Percentiles rank a stretch among this genome's conserved stretches.
Conservation (phyloP, 2,888 invertebrate genomes). For the Euplexia lucipara region DNA sequence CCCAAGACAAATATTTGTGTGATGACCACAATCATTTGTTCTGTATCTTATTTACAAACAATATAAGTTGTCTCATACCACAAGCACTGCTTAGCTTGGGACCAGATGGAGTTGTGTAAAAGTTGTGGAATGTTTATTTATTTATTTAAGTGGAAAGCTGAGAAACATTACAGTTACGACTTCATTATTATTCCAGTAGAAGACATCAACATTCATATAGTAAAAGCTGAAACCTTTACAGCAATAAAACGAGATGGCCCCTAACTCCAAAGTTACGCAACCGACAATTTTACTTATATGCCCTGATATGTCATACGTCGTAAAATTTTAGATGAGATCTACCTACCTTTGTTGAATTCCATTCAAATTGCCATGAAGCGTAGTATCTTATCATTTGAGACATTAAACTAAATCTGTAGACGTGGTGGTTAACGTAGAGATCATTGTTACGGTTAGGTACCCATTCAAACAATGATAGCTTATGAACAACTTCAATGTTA, state of each 20-base stretch:
- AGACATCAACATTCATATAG: neutral
- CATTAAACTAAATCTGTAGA: slow-evolving; percentile 38
- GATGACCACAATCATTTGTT: too few species aligned
- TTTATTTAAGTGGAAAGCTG: neutral
- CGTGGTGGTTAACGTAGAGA: slow-evolving; percentile 14
- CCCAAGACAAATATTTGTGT: too few species aligned
- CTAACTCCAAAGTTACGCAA: slow-evolving; percentile 12
- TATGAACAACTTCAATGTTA: slow-evolving; percentile 28
- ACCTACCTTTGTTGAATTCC: slow-evolving; percentile 11
- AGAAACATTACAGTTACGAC: neutral
- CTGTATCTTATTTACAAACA: too few species aligned
- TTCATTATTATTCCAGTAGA: neutral
- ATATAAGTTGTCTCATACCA: too few species aligned
- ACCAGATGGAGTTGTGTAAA: too few species aligned
- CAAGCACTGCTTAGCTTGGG: too few species aligned
- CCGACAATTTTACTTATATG: slow-evolving; percentile 18
- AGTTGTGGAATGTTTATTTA: too few species aligned
- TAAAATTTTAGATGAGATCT: slow-evolving; percentile 34
- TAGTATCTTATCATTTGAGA: slow-evolving; percentile 38
- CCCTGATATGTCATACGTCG: slow-evolving; percentile 8
- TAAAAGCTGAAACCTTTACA: neutral
- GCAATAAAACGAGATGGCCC: slow-evolving; percentile 10
- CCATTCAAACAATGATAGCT: slow-evolving; percentile 21
- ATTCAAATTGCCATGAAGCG: slow-evolving; percentile 38
- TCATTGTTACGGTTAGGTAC: slow-evolving; percentile 3